Evolutionary conservation across 2,888 invertebrate species (phyloP).

Genomic region (Drosophila prostipennis): DNA sequence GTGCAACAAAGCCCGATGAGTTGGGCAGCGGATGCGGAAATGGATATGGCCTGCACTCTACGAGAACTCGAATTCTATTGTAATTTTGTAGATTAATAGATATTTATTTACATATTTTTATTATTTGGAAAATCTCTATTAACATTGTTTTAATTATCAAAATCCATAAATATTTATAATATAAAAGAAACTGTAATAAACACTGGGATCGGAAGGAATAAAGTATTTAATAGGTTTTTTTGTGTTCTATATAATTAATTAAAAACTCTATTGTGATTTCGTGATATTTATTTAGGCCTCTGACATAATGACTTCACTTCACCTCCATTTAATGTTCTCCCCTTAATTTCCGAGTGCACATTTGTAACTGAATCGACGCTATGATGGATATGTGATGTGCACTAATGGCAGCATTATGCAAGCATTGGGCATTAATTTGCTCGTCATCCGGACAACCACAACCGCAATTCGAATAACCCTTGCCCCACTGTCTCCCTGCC

Average conservation of each 20-base stretch:
- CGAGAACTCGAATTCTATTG: neutral
- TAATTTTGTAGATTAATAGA: too few species aligned
- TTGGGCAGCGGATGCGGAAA: constrained; percentile 20
- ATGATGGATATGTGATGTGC: neutral
- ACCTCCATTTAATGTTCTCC: neutral
- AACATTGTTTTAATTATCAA: too few species aligned
- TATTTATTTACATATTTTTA: too few species aligned
- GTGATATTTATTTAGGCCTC: neutral
- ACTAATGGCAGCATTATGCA: constrained; percentile 13
- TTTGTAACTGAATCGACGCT: neutral
- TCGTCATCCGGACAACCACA: constrained; percentile 15
- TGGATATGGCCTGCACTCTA: constrained; percentile 8
- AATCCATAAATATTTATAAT: too few species aligned
- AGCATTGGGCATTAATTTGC: neutral
- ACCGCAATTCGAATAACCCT: constrained; percentile 14
- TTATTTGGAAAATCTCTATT: too few species aligned
- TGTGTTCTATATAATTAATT: too few species aligned
- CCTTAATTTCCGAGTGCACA: neutral
- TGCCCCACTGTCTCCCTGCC: constrained; percentile 51
- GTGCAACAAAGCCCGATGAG: constrained; percentile 21
- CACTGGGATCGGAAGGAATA: too few species aligned
- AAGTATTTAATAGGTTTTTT: too few species aligned
- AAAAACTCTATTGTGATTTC: too few species aligned
- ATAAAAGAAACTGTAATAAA: too few species aligned
- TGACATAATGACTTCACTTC: neutral